Percentiles rank a stretch among this genome's conserved stretches.
These are phyloP conservation scores for Encarsia formosa DNA, from an alignment of 2,888 invertebrate genomes.

Conservation along the genomic window DNA sequence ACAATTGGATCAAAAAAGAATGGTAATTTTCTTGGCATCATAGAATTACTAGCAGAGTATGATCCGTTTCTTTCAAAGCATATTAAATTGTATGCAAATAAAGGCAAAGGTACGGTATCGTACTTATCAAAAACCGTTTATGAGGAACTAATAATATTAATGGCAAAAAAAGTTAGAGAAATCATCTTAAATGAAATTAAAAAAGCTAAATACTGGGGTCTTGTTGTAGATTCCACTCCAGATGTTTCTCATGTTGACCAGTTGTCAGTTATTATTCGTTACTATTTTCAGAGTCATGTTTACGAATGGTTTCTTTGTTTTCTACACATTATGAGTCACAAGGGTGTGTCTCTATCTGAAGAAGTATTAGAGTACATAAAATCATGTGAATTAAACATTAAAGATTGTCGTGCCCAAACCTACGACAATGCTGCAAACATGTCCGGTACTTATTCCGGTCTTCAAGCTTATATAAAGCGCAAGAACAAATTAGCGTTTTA, in stretches of 20 bases:
- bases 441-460: constrained; percentile 25
- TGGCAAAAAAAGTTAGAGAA: constrained; percentile 25
- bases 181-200: constrained; percentile 26
- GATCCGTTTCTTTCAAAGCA: constrained; percentile 32
- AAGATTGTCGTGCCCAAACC: constrained; percentile 27
- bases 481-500: constrained; percentile 25
- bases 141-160: constrained; percentile 29
- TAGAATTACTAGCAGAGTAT: constrained; percentile 36
- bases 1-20: constrained; percentile 25
- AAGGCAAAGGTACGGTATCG: constrained; percentile 20
- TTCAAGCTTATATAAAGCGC: constrained; percentile 30
- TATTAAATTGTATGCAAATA: constrained; percentile 15
- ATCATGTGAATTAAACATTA: constrained; percentile 7
- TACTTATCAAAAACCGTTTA: constrained; percentile 29
- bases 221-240: constrained; percentile 29
- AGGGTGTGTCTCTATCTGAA: constrained; percentile 23
- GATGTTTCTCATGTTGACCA: no score
- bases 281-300: constrained; percentile 23
- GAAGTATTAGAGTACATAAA: constrained; percentile 20
- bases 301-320: constrained; percentile 28
- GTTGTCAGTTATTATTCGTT: constrained; percentile 22
- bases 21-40: constrained; percentile 37
- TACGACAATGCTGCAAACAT: constrained; percentile 29
- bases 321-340: constrained; percentile 29
- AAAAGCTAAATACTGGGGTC: constrained; percentile 28